Conservation (phyloP, 2,888 invertebrate genomes). For the Eremobia ochroleuca region DNA sequence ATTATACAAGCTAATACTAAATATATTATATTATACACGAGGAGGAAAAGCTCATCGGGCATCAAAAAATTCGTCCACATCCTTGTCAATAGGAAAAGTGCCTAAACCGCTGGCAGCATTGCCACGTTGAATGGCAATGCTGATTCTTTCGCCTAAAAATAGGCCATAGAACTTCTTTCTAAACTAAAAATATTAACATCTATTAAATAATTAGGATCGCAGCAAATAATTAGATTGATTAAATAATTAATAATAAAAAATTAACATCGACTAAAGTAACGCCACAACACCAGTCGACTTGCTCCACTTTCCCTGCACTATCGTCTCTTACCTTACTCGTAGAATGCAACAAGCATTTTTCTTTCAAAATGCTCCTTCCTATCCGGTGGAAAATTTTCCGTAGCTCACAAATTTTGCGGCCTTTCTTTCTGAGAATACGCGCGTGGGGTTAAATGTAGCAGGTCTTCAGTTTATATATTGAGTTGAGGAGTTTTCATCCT, state of each 20-base stretch:
- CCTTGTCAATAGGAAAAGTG: not conserved
- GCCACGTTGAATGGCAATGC: not conserved
- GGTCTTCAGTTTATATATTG: slow-evolving; percentile 47
- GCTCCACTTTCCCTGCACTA: slow-evolving; percentile 50
- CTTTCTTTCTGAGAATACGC: slow-evolving; percentile 67
- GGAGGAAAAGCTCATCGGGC: not conserved
- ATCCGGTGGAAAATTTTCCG: slow-evolving; percentile 68
- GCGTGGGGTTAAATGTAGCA: slow-evolving; percentile 55
- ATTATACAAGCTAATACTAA: too few species aligned
- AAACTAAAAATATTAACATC: not conserved
- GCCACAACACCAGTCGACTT: slow-evolving; percentile 39
- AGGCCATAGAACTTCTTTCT: not conserved
- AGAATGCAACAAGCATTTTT: slow-evolving; percentile 74
- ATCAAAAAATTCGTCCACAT: not conserved
- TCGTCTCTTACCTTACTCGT: slow-evolving; percentile 53
- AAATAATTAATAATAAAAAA: not conserved
- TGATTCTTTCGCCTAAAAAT: not conserved
- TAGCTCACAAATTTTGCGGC: slow-evolving; percentile 66
- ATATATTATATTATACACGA: not conserved
- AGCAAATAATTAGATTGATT: not conserved
- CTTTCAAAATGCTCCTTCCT: slow-evolving; percentile 71
- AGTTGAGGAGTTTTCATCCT: slow-evolving; percentile 2
- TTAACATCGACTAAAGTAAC: slow-evolving; percentile 2
- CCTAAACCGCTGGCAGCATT: not conserved
- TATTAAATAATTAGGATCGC: not conserved